Percentiles rank a stretch among this genome's conserved stretches.
These are phyloP conservation scores for Chrysocyon brachyurus DNA, from an alignment of 2,797 vertebrate genomes.

Conservation along the genomic window DNA sequence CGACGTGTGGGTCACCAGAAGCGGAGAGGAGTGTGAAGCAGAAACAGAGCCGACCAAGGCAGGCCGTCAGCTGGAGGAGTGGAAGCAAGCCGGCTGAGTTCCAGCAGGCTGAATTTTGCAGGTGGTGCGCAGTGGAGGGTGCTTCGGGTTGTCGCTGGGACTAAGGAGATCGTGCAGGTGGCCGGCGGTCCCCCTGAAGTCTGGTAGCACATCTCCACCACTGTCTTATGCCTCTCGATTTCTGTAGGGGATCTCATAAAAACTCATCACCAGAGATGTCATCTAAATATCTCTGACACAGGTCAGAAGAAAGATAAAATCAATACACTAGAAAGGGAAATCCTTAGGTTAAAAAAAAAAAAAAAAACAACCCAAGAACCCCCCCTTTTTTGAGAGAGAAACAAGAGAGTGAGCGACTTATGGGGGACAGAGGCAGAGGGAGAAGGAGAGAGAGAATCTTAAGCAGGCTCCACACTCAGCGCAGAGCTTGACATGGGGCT, in stretches of 20 bases:
- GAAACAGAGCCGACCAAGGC: too few relatives aligned
- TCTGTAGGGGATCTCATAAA: neutral
- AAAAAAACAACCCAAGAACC: too few relatives aligned
- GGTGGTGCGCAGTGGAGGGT: neutral
- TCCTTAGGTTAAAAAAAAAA: neutral
- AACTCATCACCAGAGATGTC: neutral
- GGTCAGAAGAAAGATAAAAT: neutral
- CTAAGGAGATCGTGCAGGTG: neutral
- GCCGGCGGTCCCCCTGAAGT: neutral
- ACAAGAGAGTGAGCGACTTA: neutral
- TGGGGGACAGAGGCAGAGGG: neutral
- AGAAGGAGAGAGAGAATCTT: too few relatives aligned
- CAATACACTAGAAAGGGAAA: neutral
- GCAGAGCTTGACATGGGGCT: too few relatives aligned
- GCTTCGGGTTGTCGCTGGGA: neutral
- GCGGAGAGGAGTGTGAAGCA: neutral
- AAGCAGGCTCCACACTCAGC: too few relatives aligned
- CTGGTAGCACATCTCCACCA: neutral
- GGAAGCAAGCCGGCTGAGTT: neutral
- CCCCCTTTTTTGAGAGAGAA: neutral
- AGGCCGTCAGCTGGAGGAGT: neutral
- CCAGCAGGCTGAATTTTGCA: fast-evolving
- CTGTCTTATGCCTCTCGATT: neutral
- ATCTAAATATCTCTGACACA: neutral
- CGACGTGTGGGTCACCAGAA: neutral